A percentile compares a stretch with the other conserved stretches of the same genome.
Evolutionary conservation across 2,113 vertebrate species (phyloP).

Genomic region (Lontra canadensis): DNA sequence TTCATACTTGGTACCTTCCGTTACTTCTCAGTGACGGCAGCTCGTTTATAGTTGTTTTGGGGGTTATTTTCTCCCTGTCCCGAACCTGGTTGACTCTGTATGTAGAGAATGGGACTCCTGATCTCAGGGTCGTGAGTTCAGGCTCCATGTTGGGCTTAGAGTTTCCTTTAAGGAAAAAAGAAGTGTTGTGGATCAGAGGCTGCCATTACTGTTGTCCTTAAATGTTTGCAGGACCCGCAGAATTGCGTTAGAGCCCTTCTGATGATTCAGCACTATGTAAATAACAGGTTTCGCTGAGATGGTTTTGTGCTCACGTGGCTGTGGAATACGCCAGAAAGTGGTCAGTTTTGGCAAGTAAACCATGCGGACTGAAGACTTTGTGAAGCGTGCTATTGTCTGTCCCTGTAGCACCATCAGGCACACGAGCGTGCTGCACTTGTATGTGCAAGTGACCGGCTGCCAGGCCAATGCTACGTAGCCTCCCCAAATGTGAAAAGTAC

Average conservation of each 20-base stretch:
- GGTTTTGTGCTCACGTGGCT: conserved; percentile 47
- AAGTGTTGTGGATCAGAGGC: background rate
- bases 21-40: background rate
- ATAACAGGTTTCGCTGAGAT: conserved; percentile 70
- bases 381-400: background rate
- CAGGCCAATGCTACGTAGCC: background rate
- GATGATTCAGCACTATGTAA: conserved; percentile 75
- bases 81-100: background rate
- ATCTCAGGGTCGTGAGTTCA: background rate
- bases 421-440: background rate
- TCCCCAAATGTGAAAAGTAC: background rate
- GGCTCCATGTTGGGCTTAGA: background rate
- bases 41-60: background rate
- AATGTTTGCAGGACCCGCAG: conserved; percentile 56
- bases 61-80: background rate
- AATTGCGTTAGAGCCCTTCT: conserved; percentile 59
- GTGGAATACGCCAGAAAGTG: conserved; percentile 29
- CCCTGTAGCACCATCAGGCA: background rate
- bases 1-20: background rate
- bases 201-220: background rate
- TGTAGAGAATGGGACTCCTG: background rate
- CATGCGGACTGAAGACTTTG: background rate
- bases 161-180: background rate
- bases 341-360: conserved; percentile 54
- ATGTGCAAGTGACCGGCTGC: background rate